Percentiles rank a stretch among this genome's conserved stretches.
These are phyloP conservation scores for Myrmophylax atrothorax DNA, from an alignment of 2,113 vertebrate genomes.

Conservation along the genomic window DNA sequence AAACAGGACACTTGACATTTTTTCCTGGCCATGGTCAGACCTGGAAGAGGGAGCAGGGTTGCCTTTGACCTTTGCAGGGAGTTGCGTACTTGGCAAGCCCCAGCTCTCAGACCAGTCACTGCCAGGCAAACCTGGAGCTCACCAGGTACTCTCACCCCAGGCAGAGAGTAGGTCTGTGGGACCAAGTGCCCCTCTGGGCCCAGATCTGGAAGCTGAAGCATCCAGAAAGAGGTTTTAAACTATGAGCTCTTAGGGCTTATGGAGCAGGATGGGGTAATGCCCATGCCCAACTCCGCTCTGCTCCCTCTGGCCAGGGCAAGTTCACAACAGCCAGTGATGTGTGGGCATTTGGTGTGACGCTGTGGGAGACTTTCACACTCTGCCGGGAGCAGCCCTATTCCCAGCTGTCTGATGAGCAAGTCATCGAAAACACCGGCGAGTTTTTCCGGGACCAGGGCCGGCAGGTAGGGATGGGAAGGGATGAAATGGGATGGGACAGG, in stretches of 20 bases:
- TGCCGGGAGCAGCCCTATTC: slow-evolving; percentile 94
- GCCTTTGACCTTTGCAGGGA: neutral
- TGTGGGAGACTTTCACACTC: slow-evolving; percentile 95
- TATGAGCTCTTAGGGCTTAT: neutral
- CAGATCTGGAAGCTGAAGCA: neutral
- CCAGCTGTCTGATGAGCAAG: slow-evolving; percentile 92
- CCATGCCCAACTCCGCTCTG: neutral
- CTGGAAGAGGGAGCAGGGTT: neutral
- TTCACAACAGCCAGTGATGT: slow-evolving; percentile 97
- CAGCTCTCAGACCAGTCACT: neutral
- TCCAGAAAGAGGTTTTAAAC: neutral
- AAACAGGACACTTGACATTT: accelerated
- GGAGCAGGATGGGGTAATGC: neutral
- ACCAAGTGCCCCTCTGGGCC: neutral
- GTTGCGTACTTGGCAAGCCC: neutral
- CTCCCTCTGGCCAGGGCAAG: slow-evolving; percentile 83
- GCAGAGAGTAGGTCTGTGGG: neutral
- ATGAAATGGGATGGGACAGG: neutral
- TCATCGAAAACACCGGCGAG: slow-evolving; percentile 97
- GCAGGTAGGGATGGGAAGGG: slow-evolving; percentile 75
- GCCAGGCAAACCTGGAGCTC: neutral
- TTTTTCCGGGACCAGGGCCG: slow-evolving; percentile 94
- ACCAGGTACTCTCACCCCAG: neutral
- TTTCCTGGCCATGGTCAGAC: neutral
- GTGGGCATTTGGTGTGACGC: slow-evolving; percentile 93